Base-by-base conservation (phyloP, 2,113 vertebrate species). In the Gavia stellata region DNA sequence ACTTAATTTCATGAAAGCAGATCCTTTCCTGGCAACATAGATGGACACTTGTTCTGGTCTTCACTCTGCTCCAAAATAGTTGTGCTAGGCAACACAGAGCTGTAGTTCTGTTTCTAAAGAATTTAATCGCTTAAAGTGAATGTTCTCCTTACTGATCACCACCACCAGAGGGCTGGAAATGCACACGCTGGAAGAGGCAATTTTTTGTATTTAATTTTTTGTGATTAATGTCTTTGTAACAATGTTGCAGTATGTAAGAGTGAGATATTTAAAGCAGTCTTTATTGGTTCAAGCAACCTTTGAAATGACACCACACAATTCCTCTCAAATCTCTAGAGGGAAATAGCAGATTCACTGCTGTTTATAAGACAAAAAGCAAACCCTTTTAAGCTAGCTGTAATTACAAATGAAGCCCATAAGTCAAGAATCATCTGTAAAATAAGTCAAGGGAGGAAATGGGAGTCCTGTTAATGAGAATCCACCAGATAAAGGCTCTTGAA, bases 151-250 rank as follows among this genome's bases (percentile, higher is more conserved):
- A 9, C 49, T 63, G 34, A 15, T 82, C 62, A 17, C 21, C 38
- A 61, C 95, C 95, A 93, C 40, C 91, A 94, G 95, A 63, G 88
- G 94, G 95, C 94, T 83, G 62, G 40, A 28, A 91, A 63, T 12
- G 13, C 38, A 44, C 38, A 16, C 0, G 1, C 11, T 42, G 44
- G 55, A 50, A 31, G n/a, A 78, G 49, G 34, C 47, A 7, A 2
- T 12, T 33, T 55, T 62, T 75, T 6, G 9, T 20, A 3, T 61
- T 81, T 21, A 5, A 36, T 25, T 18, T 74, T 70, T 50, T 29
- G 31, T 33, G 52, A 20, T 45, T 55, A 86, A 29, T 8, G 1
- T 80, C 85, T 77, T 89, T 5, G 5, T 56, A 52, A 36, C 17
- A 5, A 20, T 36, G 17, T 14, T 21, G 26, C 38, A 8, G 16